Conservation (phyloP, 2,797 vertebrate species). For the Mycteria americana region DNA sequence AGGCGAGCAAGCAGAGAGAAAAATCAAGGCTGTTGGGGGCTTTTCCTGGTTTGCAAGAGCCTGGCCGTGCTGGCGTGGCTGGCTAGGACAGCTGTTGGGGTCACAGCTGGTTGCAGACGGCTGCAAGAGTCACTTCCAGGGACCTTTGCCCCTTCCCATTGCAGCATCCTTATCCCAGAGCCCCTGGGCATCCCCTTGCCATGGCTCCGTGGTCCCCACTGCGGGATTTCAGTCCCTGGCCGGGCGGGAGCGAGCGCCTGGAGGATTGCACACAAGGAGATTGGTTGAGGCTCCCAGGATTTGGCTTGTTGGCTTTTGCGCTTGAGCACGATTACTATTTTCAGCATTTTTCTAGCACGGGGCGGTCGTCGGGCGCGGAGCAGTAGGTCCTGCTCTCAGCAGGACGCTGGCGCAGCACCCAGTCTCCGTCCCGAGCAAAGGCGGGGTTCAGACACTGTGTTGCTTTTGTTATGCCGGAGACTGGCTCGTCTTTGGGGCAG, state of each 20-base stretch:
- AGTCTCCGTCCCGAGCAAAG: not conserved
- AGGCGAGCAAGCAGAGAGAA: not conserved
- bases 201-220: not conserved
- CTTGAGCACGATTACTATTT: not conserved
- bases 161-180: not conserved
- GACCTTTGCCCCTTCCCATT: not conserved
- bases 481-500: not conserved
- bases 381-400: not conserved
- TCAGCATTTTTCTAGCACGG: not conserved
- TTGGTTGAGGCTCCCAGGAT: not conserved
- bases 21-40: not conserved
- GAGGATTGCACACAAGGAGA: not conserved
- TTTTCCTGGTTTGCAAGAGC: not conserved
- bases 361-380: not conserved
- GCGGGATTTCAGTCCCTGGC: not conserved
- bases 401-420: not conserved
- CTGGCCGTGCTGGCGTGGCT: not conserved
- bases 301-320: not conserved
- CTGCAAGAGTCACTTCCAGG: not conserved
- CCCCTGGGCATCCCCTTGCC: not conserved
- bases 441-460: rapidly evolving
- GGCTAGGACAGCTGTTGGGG: not conserved
- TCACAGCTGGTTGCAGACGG: not conserved
- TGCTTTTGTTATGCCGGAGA: not conserved
- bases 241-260: not conserved